phyloP scores from a whole-genome alignment of 2,113 vertebrate species.

The Hoplias malabaricus region DNA sequence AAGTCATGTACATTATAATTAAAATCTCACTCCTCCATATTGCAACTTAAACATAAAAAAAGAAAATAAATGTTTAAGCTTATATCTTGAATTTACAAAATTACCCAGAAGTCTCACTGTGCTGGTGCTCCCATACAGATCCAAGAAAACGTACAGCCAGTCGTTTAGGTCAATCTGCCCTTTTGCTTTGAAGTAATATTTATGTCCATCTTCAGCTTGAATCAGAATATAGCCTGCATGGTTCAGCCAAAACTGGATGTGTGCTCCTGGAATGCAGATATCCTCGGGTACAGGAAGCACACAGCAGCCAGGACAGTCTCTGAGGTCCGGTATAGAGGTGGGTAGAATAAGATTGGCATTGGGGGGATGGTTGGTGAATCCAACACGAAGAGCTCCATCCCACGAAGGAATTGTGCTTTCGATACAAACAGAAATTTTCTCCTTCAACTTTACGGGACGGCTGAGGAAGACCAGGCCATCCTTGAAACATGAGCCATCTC shows the following conservation, averaged over 20 bases:
- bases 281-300: conserved; percentile 36
- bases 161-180: conserved; percentile 14
- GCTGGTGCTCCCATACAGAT: conserved; percentile 39
- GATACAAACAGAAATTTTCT: conserved; percentile 32
- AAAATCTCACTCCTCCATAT: too few species aligned
- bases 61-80: too few species aligned
- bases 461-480: conserved; percentile 31
- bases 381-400: conserved; percentile 34
- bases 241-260: conserved; percentile 41
- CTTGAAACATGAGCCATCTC: not conserved
- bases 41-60: too few species aligned
- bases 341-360: not conserved
- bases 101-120: conserved; percentile 42
- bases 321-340: not conserved
- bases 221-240: conserved; percentile 22
- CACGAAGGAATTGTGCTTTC: not conserved
- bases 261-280: conserved; percentile 4
- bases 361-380: conserved; percentile 38
- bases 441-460: conserved; percentile 34
- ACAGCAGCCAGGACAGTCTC: not conserved
- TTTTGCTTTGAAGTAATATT: conserved; percentile 37
- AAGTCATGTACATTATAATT: too few species aligned
- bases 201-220: not conserved
- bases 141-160: conserved; percentile 39
- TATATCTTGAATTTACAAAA: too few species aligned